phyloP scores from a whole-genome alignment of 2,888 invertebrate genomes.

The Limnephilus marmoratus region DNA sequence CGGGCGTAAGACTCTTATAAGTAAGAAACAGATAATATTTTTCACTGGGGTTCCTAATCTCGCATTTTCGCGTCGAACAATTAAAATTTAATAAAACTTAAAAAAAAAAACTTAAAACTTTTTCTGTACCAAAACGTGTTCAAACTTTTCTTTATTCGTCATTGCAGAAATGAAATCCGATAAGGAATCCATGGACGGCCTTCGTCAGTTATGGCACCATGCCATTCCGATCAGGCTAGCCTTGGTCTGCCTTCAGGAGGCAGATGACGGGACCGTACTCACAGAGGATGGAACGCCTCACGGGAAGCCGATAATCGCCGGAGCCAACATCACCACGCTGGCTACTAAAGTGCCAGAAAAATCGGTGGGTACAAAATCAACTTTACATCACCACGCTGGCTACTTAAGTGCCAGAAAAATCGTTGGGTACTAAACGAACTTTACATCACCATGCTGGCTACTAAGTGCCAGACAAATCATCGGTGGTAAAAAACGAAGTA shows the following conservation, averaged over 20 bases:
- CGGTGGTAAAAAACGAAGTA: too few relatives aligned
- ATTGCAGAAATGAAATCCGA: background rate
- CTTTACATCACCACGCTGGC: background rate
- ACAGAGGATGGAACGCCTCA: slow-evolving; percentile 6
- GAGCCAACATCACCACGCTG: slow-evolving; percentile 73
- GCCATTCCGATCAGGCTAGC: slow-evolving; percentile 72
- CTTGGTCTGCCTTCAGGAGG: slow-evolving; percentile 69
- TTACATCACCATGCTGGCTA: too few relatives aligned
- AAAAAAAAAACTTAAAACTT: too few relatives aligned
- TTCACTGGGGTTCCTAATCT: too few relatives aligned
- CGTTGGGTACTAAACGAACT: too few relatives aligned
- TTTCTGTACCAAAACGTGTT: background rate
- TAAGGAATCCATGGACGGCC: slow-evolving; percentile 69
- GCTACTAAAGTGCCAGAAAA: slow-evolving; percentile 62
- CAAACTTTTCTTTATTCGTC: background rate
- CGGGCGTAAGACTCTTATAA: too few relatives aligned
- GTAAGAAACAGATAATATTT: too few relatives aligned
- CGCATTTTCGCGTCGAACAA: too few relatives aligned
- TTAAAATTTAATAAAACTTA: too few relatives aligned
- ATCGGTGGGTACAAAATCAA: background rate
- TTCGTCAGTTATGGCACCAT: slow-evolving; percentile 72
- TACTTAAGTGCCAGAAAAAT: too few relatives aligned
- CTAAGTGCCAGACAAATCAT: too few relatives aligned
- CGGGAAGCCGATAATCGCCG: slow-evolving; percentile 69
- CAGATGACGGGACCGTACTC: slow-evolving; percentile 41